Conservation (phyloP, 2,113 vertebrate genomes). For the Percina caprodes region DNA sequence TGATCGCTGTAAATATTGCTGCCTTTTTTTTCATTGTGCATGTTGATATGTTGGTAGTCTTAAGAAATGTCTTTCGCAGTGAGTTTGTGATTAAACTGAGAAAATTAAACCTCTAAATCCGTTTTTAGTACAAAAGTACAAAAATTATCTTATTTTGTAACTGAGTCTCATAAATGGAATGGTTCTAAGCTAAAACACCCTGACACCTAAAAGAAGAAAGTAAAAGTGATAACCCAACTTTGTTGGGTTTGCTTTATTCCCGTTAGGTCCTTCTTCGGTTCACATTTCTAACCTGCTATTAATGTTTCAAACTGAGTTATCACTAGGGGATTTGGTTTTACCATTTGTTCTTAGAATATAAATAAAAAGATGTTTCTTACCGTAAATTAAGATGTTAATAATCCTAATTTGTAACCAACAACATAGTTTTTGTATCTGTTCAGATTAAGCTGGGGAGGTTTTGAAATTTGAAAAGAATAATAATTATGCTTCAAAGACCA, state of each 20-base stretch:
- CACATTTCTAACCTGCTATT: not conserved
- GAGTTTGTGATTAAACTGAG: not conserved
- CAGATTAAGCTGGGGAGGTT: not conserved
- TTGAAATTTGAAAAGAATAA: not conserved
- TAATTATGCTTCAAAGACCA: not conserved
- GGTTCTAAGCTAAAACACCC: fast-evolving
- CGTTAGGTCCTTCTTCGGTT: not conserved
- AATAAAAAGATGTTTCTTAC: not conserved
- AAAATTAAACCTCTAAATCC: not conserved
- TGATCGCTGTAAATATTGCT: constrained; percentile 67
- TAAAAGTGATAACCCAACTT: not conserved
- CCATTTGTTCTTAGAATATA: not conserved
- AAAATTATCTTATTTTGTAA: not conserved
- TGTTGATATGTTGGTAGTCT: not conserved
- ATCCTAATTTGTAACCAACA: not conserved
- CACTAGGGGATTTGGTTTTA: not conserved
- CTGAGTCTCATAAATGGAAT: not conserved
- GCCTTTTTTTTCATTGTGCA: constrained; percentile 13
- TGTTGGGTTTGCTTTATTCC: not conserved
- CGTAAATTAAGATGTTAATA: not conserved
- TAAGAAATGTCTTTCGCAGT: not conserved
- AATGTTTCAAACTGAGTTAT: not conserved
- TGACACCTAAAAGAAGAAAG: not conserved
- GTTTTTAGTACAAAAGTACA: not conserved
- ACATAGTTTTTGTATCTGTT: not conserved